A percentile compares a stretch with the other conserved stretches of the same genome.
Conservation (phyloP, 2,113 vertebrate species). For the Geococcyx californianus region DNA sequence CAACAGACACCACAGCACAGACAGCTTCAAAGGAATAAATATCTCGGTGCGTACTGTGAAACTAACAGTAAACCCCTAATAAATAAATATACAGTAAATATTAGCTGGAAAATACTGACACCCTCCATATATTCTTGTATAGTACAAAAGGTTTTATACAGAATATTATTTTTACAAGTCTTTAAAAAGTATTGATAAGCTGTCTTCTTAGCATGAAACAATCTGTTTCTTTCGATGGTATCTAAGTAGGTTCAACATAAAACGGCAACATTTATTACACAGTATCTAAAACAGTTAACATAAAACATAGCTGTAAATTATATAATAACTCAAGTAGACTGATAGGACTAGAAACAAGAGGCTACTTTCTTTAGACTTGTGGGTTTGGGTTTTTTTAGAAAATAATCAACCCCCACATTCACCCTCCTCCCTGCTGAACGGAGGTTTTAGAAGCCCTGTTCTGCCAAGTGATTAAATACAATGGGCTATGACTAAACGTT, state of each 20-base stretch:
- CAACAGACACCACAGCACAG: background rate
- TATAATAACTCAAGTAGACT: background rate
- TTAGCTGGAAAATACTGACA: background rate
- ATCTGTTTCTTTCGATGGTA: background rate
- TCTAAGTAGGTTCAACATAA: background rate
- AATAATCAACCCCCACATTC: background rate
- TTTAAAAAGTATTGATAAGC: background rate
- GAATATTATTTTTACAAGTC: background rate
- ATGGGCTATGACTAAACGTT: background rate
- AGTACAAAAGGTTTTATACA: background rate
- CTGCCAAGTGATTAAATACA: background rate
- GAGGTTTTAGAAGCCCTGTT: background rate
- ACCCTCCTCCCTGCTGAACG: background rate
- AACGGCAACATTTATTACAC: background rate
- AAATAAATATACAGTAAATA: background rate
- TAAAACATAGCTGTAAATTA: background rate
- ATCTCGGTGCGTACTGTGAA: background rate
- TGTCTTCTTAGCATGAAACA: background rate
- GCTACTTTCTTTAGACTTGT: background rate
- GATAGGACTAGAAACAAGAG: background rate
- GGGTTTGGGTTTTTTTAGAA: background rate
- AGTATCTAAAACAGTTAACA: background rate
- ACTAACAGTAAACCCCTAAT: background rate
- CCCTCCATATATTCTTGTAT: rapidly evolving
- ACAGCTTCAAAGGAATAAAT: background rate